Conservation (phyloP, 2,797 vertebrate genomes). For the Columba guinea region DNA sequence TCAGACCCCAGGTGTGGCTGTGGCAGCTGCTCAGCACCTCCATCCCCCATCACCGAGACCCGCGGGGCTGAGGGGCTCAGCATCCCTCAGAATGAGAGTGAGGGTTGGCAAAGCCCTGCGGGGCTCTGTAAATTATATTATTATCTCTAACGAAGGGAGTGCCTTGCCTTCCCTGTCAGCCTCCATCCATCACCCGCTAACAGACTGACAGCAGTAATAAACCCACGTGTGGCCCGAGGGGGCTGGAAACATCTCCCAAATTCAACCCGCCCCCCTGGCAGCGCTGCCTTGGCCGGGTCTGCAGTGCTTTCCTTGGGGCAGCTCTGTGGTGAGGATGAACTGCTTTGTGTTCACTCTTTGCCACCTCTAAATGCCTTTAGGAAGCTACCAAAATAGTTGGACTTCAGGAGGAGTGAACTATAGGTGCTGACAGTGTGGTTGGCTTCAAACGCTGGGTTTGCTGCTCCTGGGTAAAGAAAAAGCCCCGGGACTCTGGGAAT, state of each 20-base stretch:
- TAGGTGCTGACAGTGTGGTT: not conserved
- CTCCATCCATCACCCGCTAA: slow-evolving; percentile 13
- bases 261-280: not conserved
- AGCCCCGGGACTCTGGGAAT: not conserved
- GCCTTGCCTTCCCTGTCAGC: not conserved
- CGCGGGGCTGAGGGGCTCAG: not conserved
- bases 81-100: not conserved
- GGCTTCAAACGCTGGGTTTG: not conserved
- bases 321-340: not conserved
- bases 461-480: not conserved
- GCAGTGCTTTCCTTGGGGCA: not conserved
- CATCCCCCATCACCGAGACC: not conserved
- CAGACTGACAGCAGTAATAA: slow-evolving; percentile 29
- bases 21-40: not conserved
- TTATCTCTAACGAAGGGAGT: slow-evolving; percentile 27
- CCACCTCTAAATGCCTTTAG: not conserved
- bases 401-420: not conserved
- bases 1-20: not conserved
- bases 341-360: not conserved
- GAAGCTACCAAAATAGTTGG: not conserved
- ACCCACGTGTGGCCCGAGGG: not conserved
- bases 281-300: accelerated
- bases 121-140: slow-evolving; percentile 15
- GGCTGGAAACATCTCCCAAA: not conserved
- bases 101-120: not conserved